Conservation (phyloP, 2,113 vertebrate genomes). For the Hippocampus barbouri region DNA sequence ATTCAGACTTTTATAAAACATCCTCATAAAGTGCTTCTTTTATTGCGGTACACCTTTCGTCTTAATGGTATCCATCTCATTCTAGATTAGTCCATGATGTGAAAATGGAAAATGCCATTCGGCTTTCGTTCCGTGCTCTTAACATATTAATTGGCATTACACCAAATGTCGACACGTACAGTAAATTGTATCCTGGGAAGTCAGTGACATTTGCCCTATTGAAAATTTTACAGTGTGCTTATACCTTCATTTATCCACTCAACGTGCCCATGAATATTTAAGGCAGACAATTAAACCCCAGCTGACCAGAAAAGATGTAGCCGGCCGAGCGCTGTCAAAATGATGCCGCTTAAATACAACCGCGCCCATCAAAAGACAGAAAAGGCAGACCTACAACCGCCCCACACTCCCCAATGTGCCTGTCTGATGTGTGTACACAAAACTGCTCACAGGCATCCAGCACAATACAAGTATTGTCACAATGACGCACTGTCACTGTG, state of each 20-base stretch:
- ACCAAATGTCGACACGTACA: slow-evolving; percentile 62
- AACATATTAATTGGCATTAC: slow-evolving; percentile 76
- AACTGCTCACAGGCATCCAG: slow-evolving; percentile 24
- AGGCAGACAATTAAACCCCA: slow-evolving; percentile 74
- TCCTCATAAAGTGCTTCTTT: slow-evolving; percentile 60
- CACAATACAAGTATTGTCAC: slow-evolving; percentile 30
- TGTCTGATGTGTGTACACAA: slow-evolving; percentile 16
- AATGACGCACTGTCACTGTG: slow-evolving; percentile 45
- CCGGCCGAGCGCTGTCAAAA: slow-evolving; percentile 47
- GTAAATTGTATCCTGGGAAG: slow-evolving; percentile 73
- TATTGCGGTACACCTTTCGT: slow-evolving; percentile 51
- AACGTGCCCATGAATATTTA: slow-evolving; percentile 77
- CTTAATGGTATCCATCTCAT: slow-evolving; percentile 56
- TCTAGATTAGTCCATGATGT: slow-evolving; percentile 65
- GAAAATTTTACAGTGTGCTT: slow-evolving; percentile 75
- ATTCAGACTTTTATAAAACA: slow-evolving; percentile 65
- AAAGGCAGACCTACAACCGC: neutral
- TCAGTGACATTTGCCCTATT: slow-evolving; percentile 75
- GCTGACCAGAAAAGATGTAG: slow-evolving; percentile 64
- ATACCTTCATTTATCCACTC: slow-evolving; percentile 77
- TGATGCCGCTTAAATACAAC: slow-evolving; percentile 40
- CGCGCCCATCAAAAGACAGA: slow-evolving; percentile 3
- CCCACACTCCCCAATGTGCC: neutral
- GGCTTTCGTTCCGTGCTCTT: slow-evolving; percentile 67
- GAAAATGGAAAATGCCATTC: slow-evolving; percentile 70